Conservation (phyloP, 2,797 vertebrate species). For the Aulostomus chinensis region DNA sequence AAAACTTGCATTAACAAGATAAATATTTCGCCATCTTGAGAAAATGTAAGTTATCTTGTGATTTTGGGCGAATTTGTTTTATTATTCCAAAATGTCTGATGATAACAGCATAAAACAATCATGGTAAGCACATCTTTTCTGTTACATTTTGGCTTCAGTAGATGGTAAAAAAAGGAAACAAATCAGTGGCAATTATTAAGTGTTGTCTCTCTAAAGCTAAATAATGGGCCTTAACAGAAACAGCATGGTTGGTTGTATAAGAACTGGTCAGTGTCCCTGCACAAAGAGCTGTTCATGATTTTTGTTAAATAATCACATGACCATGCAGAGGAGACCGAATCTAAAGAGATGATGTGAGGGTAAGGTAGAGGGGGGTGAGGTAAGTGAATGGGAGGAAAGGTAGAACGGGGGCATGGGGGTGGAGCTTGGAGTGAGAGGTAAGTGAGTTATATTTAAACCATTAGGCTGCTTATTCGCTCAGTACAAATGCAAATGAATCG, state of each 20-base stretch:
- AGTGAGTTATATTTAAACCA: slow-evolving; percentile 80
- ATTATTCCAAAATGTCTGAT: too few species aligned
- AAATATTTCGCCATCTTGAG: too few species aligned
- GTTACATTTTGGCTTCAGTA: too few species aligned
- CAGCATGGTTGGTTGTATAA: slow-evolving; percentile 32
- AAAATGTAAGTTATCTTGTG: too few species aligned
- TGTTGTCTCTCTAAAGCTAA: slow-evolving; percentile 16
- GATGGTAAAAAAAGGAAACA: too few species aligned
- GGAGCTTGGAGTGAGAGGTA: slow-evolving; percentile 65
- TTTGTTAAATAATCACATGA: slow-evolving; percentile 53
- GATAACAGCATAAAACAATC: too few species aligned
- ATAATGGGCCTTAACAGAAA: slow-evolving; percentile 49
- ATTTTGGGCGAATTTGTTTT: too few species aligned
- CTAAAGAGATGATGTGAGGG: slow-evolving; percentile 55
- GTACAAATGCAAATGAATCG: slow-evolving; percentile 78
- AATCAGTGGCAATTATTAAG: too few species aligned
- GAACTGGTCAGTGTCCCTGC: slow-evolving; percentile 44
- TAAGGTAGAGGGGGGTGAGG: slow-evolving; percentile 59
- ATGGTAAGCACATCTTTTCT: too few species aligned
- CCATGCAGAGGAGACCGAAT: slow-evolving; percentile 42
- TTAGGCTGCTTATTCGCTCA: slow-evolving; percentile 77
- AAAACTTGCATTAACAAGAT: too few species aligned
- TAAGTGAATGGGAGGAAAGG: slow-evolving; percentile 43
- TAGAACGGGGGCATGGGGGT: slow-evolving; percentile 4
- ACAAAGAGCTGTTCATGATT: slow-evolving; percentile 59